Evolutionary conservation across 1,140 invertebrate species (phyloP).

Genomic region (Pomacea maculata): DNA sequence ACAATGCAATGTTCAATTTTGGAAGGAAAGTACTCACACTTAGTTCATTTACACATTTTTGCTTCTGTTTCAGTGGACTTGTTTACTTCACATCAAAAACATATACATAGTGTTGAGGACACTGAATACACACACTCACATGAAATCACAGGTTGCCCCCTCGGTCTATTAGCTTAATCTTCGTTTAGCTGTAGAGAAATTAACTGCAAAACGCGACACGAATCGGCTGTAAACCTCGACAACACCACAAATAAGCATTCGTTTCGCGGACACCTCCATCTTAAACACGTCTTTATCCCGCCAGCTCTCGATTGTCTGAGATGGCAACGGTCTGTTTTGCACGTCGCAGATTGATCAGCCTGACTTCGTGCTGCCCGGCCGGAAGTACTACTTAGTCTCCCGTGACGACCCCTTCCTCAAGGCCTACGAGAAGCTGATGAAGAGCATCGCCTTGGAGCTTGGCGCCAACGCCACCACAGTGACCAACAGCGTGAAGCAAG

Average conservation of each 20-base stretch:
- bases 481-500: conserved; percentile 73
- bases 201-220: background rate
- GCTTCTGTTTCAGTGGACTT: too few species aligned
- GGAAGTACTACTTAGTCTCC: conserved; percentile 81
- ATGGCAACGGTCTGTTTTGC: background rate
- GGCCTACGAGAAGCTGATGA: conserved; percentile 84
- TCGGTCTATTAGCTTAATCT: too few species aligned
- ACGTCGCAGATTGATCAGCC: conserved; percentile 82
- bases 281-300: background rate
- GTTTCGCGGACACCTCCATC: background rate
- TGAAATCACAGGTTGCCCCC: too few species aligned
- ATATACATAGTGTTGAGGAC: too few species aligned
- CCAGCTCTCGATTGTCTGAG: background rate
- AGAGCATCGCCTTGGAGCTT: conserved; percentile 77
- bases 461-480: conserved; percentile 64
- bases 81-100: too few species aligned
- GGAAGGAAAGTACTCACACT: too few species aligned
- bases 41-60: too few species aligned
- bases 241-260: conserved; percentile 16
- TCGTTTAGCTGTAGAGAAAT: too few species aligned
- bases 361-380: conserved; percentile 79
- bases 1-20: too few species aligned
- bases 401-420: conserved; percentile 68
- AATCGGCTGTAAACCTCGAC: conserved; percentile 28
- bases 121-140: too few species aligned